Base-by-base conservation (phyloP, 2,113 vertebrate species). In the Pteronura brasiliensis region DNA sequence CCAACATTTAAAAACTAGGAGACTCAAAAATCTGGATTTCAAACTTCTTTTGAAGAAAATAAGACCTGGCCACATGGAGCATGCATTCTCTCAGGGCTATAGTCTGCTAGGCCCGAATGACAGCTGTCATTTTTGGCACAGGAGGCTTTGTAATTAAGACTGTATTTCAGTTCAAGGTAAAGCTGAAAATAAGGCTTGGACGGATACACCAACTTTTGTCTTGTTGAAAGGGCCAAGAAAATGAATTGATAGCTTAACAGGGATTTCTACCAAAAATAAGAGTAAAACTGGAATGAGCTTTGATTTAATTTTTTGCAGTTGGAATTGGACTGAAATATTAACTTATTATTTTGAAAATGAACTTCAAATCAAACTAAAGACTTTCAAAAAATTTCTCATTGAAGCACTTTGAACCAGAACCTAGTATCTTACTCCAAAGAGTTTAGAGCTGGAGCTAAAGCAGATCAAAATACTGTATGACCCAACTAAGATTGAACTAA, bases 291-390 rank as follows among this genome's bases (percentile, higher is more conserved):
- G 23, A 90, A 80, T 90, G 69, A 80, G 29, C 23, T 84, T 76
- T 90, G 72, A 59, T 86, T 82, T 94, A 69, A 49, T 94, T 95
- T 94, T 57, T 74, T 47, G 34, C 87, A 92, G 61, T 65, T 82
- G 49, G 9, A 95, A 71, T 65, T 92, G 49, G 52, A 82, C n/a
- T 92, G 87, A 90, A 57, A 5, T 95, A 82, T 83, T 96, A 90
- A 76, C 77, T 95, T 90, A 88, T 80, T 90, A 95, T 80, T 93
- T 95, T 85, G 42, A 81, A 97, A 96, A 79, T 93, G 52, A 96
- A 86, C 88, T 93, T 93, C 77, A 95, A 42, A 23, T 94, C 36
- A 92, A 90, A 92, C 52, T 85, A 49, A 97, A 55, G 44, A n/a
- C 20, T 91, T 97, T 88, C 20, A 93, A 83, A 94, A 90, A 77